A percentile compares a stretch with the other conserved stretches of the same genome.
Evolutionary conservation across 2,888 invertebrate species (phyloP).

Genomic region (Bembecia ichneumoniformis): DNA sequence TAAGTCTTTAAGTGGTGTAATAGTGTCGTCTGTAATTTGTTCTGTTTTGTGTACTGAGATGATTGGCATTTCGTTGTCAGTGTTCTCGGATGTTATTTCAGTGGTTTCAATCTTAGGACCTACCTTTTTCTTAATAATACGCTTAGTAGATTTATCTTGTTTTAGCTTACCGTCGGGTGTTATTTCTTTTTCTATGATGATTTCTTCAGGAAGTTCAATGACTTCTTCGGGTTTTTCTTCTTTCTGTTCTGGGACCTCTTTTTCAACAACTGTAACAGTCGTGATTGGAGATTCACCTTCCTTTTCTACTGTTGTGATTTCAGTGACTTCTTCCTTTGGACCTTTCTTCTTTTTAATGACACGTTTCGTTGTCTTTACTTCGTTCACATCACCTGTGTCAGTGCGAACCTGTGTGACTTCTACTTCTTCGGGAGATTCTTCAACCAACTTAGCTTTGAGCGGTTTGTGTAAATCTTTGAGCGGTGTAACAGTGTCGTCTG

Average conservation of each 20-base stretch:
- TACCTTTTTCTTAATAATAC: constrained; percentile 46
- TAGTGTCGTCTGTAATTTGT: constrained; percentile 21
- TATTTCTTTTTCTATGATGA: constrained; percentile 20
- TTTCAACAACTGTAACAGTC: constrained; percentile 31
- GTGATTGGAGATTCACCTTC: constrained; percentile 39
- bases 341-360: constrained; percentile 51
- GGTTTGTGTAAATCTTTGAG: constrained; percentile 7
- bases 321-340: constrained; percentile 51
- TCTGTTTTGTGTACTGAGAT: constrained; percentile 7
- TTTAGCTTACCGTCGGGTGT: constrained; percentile 23
- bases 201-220: constrained; percentile 37
- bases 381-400: constrained; percentile 11
- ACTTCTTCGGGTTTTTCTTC: constrained; percentile 19
- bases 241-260: constrained; percentile 34
- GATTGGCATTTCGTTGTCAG: constrained; percentile 25
- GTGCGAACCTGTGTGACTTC: constrained; percentile 14
- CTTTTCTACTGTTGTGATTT: constrained; percentile 52
- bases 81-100: constrained; percentile 25
- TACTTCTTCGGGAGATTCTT: constrained; percentile 15
- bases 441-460: constrained; percentile 20
- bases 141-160: constrained; percentile 37
- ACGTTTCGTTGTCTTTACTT: constrained; percentile 16
- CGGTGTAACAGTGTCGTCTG: constrained; percentile 21
- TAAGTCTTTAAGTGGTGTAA: constrained; percentile 25
- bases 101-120: constrained; percentile 18